A percentile compares a stretch with the other conserved stretches of the same genome.
Conservation (phyloP, 2,113 vertebrate species). For the Rhabdornis inornatus region DNA sequence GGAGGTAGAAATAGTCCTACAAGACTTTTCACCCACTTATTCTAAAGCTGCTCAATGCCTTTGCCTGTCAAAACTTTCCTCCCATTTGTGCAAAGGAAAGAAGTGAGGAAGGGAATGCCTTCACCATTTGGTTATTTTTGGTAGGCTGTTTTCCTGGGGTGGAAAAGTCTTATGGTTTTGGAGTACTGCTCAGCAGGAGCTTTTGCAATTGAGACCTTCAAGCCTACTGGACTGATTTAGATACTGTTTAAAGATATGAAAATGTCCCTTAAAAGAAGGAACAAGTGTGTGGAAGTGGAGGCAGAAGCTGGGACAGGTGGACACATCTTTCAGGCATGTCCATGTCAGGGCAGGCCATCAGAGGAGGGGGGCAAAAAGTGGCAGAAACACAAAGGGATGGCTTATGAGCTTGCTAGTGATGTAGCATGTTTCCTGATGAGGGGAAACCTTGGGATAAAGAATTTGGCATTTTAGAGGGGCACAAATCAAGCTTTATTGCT, state of each 20-base stretch:
- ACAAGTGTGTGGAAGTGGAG: accelerated
- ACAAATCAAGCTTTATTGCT: not conserved
- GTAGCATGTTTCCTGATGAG: not conserved
- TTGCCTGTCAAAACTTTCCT: not conserved
- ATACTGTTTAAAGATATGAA: not conserved
- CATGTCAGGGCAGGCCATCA: not conserved
- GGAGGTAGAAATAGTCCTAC: not conserved
- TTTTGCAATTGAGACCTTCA: not conserved
- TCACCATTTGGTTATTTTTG: not conserved
- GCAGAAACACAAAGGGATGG: not conserved
- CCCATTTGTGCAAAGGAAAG: not conserved
- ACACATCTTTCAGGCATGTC: not conserved
- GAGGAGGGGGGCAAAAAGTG: not conserved
- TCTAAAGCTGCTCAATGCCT: not conserved
- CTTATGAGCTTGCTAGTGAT: not conserved
- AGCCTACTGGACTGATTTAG: not conserved
- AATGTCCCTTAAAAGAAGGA: not conserved
- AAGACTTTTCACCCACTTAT: not conserved
- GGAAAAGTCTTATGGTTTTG: not conserved
- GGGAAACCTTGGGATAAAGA: not conserved
- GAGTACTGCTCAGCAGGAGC: not conserved
- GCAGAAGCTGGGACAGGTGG: not conserved
- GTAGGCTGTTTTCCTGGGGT: not conserved
- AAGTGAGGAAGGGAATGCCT: not conserved
- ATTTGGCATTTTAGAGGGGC: not conserved